Evolutionary conservation across 2,797 vertebrate species (phyloP), one percentile per base, ranked within the genome.

Genomic region (Eulemur coronatus): DNA sequence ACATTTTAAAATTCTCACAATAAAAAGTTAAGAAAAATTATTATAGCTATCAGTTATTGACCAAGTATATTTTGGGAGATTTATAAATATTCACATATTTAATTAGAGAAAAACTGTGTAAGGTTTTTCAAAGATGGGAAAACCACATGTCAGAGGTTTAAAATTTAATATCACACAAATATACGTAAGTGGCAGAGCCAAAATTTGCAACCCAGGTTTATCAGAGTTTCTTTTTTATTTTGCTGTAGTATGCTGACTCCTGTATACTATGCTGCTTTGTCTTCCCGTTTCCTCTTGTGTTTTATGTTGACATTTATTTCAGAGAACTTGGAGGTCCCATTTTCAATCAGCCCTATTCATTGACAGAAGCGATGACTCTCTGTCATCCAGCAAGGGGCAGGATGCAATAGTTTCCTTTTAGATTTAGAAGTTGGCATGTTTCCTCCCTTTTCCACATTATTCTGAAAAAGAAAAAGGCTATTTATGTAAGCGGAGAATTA

Each of bases 111-210:
- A 75, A 95, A 75, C 33, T 33, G 6, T 73, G 15, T 63, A 82
- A 52, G 48, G 26, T 26, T 96, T 96, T 95, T 87, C 80, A 94
- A 72, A 95, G 63, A 43, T 73, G 41, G 33, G 59, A 85, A 95
- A 90, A 69, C 30, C n/a, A 14, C 59, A 50, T 84, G 33, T 84
- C 28, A 28, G n/a, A 94, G 67, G 38, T 90, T 93, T 91, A 63
- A 91, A 94, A 73, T 52, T 78, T 81, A 43, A 20, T 11, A 0
- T 73, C 33, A 69, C 48, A 48, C 72, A 75, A 75, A 75, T 48
- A 30, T 75, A 33, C 20, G 7, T 46, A 69, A 84, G 41, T 95
- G 48, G 48, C 22, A 70, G 85, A 92, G 84, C 33, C 61, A 78
- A 55, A 65, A 26, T 95, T 81, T 82, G 35, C 20, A 84, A 35